Evolutionary conservation across 2,113 vertebrate genomes (phyloP).

Genomic region (Oryzias woworae): DNA sequence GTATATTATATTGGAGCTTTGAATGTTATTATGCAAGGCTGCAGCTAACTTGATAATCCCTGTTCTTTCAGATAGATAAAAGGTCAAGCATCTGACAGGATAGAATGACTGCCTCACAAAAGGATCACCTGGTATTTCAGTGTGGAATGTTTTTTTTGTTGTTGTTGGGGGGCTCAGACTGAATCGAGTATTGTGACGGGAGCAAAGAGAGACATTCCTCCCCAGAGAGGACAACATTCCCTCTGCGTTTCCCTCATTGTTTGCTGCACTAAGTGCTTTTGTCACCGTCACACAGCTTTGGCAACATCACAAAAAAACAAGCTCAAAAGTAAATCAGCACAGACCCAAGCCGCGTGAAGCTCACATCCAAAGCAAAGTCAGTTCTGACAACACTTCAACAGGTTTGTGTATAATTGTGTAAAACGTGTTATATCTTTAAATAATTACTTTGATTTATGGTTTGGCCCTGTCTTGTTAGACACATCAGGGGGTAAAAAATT

Average conservation of each 20-base stretch:
- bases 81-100: conserved; percentile 49
- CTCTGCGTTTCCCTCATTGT: conserved; percentile 44
- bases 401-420: no score
- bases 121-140: conserved; percentile 61
- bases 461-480: background rate
- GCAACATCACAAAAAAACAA: conserved; percentile 42
- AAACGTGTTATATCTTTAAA: no score
- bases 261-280: conserved; percentile 41
- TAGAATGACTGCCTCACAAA: conserved; percentile 58
- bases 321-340: conserved; percentile 30
- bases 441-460: background rate
- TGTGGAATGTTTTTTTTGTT: conserved; percentile 36
- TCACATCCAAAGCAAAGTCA: background rate
- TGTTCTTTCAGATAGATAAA: conserved; percentile 33
- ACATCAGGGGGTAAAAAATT: background rate
- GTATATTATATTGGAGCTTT: no score
- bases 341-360: background rate
- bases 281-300: conserved; percentile 42
- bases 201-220: conserved; percentile 63
- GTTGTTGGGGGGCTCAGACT: conserved; percentile 18
- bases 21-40: no score
- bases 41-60: background rate
- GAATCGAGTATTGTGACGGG: conserved; percentile 58
- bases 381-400: background rate
- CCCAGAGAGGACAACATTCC: conserved; percentile 46